A percentile compares a stretch with the other conserved stretches of the same genome.
phyloP scores from a whole-genome alignment of 2,113 vertebrate genomes.

The Pangasianodon hypophthalmus region DNA sequence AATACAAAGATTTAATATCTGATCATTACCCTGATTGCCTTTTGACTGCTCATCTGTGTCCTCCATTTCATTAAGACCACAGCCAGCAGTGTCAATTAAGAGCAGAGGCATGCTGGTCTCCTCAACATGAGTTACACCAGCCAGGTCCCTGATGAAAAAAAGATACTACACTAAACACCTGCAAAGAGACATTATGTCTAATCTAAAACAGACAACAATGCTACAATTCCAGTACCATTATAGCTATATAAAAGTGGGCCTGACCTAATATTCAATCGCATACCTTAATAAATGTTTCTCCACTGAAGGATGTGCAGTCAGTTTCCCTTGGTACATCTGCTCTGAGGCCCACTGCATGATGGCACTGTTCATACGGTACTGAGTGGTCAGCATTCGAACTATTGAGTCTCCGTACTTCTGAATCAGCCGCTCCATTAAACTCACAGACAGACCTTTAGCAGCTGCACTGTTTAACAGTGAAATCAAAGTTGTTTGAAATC shows the following conservation, averaged over 20 bases:
- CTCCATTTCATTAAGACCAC: constrained; percentile 88
- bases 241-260: not conserved
- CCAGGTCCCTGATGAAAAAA: constrained; percentile 81
- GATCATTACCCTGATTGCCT: constrained; percentile 84
- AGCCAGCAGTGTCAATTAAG: constrained; percentile 90
- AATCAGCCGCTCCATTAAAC: constrained; percentile 90
- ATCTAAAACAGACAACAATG: not conserved
- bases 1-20: not conserved
- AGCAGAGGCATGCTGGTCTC: constrained; percentile 83
- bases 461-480: constrained; percentile 78
- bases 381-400: constrained; percentile 85
- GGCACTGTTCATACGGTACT: constrained; percentile 92
- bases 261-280: constrained; percentile 51
- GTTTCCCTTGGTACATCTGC: constrained; percentile 84
- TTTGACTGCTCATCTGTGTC: constrained; percentile 86
- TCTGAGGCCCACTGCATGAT: constrained; percentile 91
- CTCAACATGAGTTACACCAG: constrained; percentile 76
- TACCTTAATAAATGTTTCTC: constrained; percentile 85
- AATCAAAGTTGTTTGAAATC: not conserved
- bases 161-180: not conserved
- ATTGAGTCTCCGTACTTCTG: constrained; percentile 63
- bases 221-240: not conserved
- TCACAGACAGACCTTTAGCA: constrained; percentile 80
- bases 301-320: constrained; percentile 84
- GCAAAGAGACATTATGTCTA: not conserved